These are phyloP conservation scores for Scaptodrosophila latifasciaeformis DNA, from an alignment of 2,888 invertebrate genomes.

Conservation along the genomic window DNA sequence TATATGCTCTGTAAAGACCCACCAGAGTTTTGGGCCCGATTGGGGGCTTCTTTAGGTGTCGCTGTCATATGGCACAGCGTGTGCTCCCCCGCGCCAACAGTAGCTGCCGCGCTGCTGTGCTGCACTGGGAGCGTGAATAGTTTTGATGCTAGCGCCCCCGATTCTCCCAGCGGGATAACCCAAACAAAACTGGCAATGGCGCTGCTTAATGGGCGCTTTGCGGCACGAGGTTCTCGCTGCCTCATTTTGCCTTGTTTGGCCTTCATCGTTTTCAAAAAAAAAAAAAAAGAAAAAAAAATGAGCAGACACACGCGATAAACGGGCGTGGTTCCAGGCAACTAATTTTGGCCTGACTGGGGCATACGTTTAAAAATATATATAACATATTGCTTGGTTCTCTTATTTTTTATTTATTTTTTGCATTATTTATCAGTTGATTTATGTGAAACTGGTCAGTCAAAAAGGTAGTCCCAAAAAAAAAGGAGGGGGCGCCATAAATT, in stretches of 20 bases:
- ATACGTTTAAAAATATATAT: no score
- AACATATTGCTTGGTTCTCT: no score
- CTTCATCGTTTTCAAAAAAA: not conserved
- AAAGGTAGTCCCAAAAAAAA: no score
- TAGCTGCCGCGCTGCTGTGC: no score
- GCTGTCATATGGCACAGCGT: conserved; percentile 67
- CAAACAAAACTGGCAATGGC: conserved; percentile 8
- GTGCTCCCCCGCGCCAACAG: no score
- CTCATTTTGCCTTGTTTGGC: conserved; percentile 4
- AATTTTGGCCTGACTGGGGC: not conserved
- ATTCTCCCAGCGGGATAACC: conserved; percentile 60
- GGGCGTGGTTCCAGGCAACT: conserved; percentile 49
- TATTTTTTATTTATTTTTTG: conserved; percentile 29
- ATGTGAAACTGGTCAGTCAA: conserved; percentile 39
- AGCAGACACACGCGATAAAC: conserved; percentile 53
- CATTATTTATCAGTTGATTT: conserved; percentile 59
- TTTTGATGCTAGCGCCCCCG: conserved; percentile 20
- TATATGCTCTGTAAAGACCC: no score
- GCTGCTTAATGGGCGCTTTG: conserved; percentile 1
- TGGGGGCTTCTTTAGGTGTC: no score
- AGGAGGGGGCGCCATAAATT: no score
- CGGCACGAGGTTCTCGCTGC: conserved; percentile 9
- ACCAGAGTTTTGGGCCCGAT: no score
- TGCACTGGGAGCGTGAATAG: no score
- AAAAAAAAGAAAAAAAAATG: no score